Evolutionary conservation across 2,797 vertebrate genomes (phyloP).

Genomic region (Muscicapa comitata): DNA sequence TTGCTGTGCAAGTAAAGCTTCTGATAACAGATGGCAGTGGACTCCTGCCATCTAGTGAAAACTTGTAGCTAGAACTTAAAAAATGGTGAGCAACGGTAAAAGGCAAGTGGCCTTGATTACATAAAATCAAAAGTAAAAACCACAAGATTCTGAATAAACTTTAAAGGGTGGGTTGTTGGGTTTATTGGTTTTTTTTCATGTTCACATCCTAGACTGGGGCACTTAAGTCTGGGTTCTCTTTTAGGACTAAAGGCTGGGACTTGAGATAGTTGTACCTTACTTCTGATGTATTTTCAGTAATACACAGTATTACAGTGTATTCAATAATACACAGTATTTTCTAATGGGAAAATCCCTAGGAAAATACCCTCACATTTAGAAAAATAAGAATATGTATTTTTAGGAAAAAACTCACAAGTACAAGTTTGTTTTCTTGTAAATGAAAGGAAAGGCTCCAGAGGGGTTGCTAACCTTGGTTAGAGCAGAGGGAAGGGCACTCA

Average conservation of each 20-base stretch:
- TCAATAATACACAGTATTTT: not conserved
- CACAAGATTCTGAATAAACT: not conserved
- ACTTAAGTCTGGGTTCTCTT: not conserved
- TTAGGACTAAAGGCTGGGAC: not conserved
- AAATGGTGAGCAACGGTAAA: not conserved
- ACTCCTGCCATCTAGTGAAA: conserved; percentile 79
- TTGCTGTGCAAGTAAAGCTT: not conserved
- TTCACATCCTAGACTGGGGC: not conserved
- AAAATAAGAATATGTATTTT: not conserved
- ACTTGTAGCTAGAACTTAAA: not conserved
- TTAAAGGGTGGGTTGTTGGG: not conserved
- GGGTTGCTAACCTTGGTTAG: not conserved
- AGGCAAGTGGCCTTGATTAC: not conserved
- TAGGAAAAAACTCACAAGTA: not conserved
- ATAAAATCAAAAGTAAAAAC: not conserved
- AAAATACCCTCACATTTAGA: not conserved
- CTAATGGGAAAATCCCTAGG: not conserved
- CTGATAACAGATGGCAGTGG: not conserved
- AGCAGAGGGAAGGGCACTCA: not conserved
- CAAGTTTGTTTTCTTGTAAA: not conserved
- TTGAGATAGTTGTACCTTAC: not conserved
- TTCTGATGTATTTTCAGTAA: not conserved
- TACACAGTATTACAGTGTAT: not conserved
- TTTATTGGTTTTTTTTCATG: not conserved
- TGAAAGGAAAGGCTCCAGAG: not conserved